Evolutionary conservation across 2,888 invertebrate species (phyloP).

Genomic region (Brachypalpus laphriformis): DNA sequence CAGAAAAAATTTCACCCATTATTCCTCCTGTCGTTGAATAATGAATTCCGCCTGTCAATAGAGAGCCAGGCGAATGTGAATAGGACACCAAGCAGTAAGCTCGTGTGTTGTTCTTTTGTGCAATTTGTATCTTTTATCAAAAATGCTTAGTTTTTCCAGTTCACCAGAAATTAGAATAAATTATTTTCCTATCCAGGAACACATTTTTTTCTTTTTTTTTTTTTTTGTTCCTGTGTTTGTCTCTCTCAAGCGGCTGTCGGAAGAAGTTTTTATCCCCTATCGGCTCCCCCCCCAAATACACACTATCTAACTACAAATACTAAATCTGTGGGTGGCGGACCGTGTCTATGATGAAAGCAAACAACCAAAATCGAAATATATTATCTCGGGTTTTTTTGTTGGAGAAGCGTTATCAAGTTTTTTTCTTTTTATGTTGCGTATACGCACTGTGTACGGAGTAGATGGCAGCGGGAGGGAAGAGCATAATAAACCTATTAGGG

Average conservation of each 20-base stretch:
- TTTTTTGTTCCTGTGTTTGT: background rate
- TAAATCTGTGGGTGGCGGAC: background rate
- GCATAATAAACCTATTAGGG: constrained; percentile 39
- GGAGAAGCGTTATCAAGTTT: constrained; percentile 4
- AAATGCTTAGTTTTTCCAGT: constrained; percentile 3
- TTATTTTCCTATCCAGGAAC: constrained; percentile 15
- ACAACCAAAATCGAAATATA: constrained; percentile 18
- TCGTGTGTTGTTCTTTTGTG: background rate
- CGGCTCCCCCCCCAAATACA: background rate
- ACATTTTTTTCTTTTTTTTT: background rate
- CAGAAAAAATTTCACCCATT: constrained; percentile 25
- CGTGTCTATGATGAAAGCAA: background rate
- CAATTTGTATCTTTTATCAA: constrained; percentile 34
- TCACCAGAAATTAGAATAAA: constrained; percentile 29
- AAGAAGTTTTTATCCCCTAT: constrained; percentile 11
- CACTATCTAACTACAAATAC: background rate
- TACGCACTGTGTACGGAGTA: background rate
- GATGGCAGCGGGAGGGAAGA: background rate
- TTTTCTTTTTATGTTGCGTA: constrained; percentile 21
- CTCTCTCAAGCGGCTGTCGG: background rate
- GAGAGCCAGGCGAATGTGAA: background rate
- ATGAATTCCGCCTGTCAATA: constrained; percentile 17
- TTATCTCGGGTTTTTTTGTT: constrained; percentile 1
- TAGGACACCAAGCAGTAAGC: background rate
- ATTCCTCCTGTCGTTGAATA: constrained; percentile 22